Base-by-base conservation (phyloP, 1,140 invertebrate species). In the Macrosteles quadrilineatus region DNA sequence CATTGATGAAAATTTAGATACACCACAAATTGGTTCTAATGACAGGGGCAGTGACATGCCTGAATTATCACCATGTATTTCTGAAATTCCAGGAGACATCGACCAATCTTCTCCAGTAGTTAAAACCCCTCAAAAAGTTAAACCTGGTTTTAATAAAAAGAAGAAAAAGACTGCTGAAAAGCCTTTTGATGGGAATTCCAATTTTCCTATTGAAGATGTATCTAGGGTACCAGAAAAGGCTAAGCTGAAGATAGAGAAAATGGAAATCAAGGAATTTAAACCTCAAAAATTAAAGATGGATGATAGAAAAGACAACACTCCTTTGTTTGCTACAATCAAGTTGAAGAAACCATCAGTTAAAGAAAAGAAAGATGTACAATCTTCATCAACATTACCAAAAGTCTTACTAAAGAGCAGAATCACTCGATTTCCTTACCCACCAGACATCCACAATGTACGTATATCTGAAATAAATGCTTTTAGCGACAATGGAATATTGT, bases 321-420 rank as follows among this genome's bases (percentile, higher is more conserved):
- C 84, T 27, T 83, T 85, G 70, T 90, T 88, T 73, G 85, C 83
- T 25, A 78, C 83, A 71, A 81, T 88, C 6, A 89, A 89, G 81
- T 79, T 90, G 47, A 89, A 86, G 73, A 90, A 89, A 79, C 77
- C 82, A 27, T 71, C 74, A 23, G 71, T 80, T 31, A 73, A 80
- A 23, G 80, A 81, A 57, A 87, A 85, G 78, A 84, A 83, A 80
- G 82, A 84, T 74, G 63, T 76, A 23, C 78, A 81, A 64, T 73
- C 78, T 29, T 72, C 80, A 12, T 81, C 82, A 74, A 73, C 89
- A 30, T 21, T 73, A 59, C 88, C 87, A 0, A 89, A 89, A 80
- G 78, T 90, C 43, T 78, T 87, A 75, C 77, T 91, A 21, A 87
- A 87, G 73, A 90, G 88, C 77, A 82, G 85, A 65, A 86, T 90